A percentile compares a stretch with the other conserved stretches of the same genome.
Evolutionary conservation across 2,888 invertebrate species (phyloP).

Genomic region (Ectemnius cavifrons): DNA sequence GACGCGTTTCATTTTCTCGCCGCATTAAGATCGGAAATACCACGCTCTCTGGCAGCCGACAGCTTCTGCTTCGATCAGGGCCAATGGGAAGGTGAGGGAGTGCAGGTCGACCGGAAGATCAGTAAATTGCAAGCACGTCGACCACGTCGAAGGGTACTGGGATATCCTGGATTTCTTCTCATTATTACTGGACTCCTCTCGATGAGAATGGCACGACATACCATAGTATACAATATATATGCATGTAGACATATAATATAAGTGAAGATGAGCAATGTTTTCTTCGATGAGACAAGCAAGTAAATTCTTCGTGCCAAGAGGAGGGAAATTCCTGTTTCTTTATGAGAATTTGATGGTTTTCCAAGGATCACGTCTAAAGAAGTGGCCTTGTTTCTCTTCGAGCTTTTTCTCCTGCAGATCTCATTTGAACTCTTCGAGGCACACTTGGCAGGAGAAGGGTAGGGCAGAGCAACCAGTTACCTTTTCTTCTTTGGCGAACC

Average conservation of each 20-base stretch:
- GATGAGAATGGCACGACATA: neutral
- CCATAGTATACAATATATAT: too few relatives aligned
- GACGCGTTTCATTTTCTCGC: conserved; percentile 10
- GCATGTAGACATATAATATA: too few relatives aligned
- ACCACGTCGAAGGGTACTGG: conserved; percentile 38
- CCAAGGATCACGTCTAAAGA: conserved; percentile 6
- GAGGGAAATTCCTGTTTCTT: neutral
- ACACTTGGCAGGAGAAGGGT: neutral
- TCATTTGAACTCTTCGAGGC: conserved; percentile 22
- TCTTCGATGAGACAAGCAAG: neutral
- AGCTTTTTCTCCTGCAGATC: neutral
- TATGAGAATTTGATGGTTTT: conserved; percentile 20
- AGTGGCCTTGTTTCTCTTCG: conserved; percentile 1
- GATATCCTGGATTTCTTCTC: conserved; percentile 46
- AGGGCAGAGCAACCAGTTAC: neutral
- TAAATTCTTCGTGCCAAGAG: neutral
- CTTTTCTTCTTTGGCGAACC: conserved; percentile 9
- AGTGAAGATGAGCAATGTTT: neutral
- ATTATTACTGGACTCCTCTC: conserved; percentile 46
- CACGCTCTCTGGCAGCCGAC: conserved; percentile 16
- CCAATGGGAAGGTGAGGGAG: conserved; percentile 22
- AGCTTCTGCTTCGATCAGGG: conserved; percentile 27
- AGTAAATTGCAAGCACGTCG: conserved; percentile 48
- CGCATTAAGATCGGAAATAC: conserved; percentile 21
- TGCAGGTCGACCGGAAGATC: conserved; percentile 35